Conservation (phyloP, 1,140 invertebrate species). For the Camponotus vicinus region DNA sequence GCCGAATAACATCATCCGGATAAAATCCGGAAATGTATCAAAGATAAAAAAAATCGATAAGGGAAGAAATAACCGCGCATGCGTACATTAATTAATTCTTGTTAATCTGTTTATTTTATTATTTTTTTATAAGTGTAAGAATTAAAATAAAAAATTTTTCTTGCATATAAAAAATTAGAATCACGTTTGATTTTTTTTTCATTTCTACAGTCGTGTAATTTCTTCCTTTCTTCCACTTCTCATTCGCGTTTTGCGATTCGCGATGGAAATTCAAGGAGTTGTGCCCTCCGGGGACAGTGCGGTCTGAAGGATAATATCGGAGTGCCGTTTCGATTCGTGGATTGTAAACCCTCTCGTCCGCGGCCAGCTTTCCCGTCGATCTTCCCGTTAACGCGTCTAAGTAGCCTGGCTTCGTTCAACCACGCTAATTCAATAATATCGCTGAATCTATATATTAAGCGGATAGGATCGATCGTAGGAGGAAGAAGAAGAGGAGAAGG, state of each 20-base stretch:
- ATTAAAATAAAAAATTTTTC: background rate
- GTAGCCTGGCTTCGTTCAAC: slow-evolving; percentile 75
- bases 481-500: background rate
- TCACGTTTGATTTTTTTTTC: slow-evolving; percentile 15
- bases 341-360: background rate
- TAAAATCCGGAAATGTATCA: background rate
- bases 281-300: slow-evolving; percentile 28
- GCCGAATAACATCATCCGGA: background rate
- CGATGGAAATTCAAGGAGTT: slow-evolving; percentile 44
- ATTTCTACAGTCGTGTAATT: background rate
- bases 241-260: slow-evolving; percentile 36
- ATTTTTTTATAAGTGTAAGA: background rate
- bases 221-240: slow-evolving; percentile 22
- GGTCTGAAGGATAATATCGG: slow-evolving; percentile 32
- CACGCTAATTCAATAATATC: slow-evolving; percentile 82
- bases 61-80: background rate
- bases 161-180: slow-evolving; percentile 14
- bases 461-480: slow-evolving; percentile 72
- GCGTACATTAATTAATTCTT: background rate
- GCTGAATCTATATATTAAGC: slow-evolving; percentile 81
- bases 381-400: slow-evolving; percentile 59
- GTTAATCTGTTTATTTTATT: background rate
- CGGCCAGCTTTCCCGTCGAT: slow-evolving; percentile 47
- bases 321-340: slow-evolving; percentile 42
- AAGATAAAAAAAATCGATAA: slow-evolving; percentile 3